Percentiles rank a stretch among this genome's conserved stretches.
Evolutionary conservation across 2,113 vertebrate species (phyloP).

Genomic region (Ploceus nigricollis): DNA sequence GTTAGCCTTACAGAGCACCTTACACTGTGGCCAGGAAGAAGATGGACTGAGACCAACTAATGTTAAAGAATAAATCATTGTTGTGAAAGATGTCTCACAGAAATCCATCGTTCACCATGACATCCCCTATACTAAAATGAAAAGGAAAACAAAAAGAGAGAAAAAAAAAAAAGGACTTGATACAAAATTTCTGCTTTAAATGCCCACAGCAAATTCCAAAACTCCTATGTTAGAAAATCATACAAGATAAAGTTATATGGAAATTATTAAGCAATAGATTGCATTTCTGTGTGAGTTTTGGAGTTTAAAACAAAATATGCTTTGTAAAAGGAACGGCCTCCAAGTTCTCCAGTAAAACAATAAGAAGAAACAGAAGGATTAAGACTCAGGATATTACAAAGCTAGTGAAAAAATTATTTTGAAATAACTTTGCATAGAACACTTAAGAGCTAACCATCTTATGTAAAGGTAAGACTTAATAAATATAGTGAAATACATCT

Average conservation of each 20-base stretch:
- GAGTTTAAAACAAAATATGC: background rate
- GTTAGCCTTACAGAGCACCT: background rate
- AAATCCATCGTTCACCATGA: background rate
- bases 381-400: background rate
- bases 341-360: background rate
- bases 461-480: background rate
- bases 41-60: background rate
- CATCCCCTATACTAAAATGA: background rate
- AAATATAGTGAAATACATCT: background rate
- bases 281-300: background rate
- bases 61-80: background rate
- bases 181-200: background rate
- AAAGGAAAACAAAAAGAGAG: background rate
- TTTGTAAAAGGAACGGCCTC: background rate
- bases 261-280: background rate
- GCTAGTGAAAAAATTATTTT: background rate
- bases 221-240: background rate
- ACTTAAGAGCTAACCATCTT: background rate
- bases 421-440: background rate
- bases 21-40: background rate
- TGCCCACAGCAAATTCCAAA: background rate
- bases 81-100: background rate
- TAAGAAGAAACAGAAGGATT: background rate
- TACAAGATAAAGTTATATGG: background rate
- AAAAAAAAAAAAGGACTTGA: background rate